Conservation (phyloP, 2,888 invertebrate genomes). For the Hypomecis punctinalis region DNA sequence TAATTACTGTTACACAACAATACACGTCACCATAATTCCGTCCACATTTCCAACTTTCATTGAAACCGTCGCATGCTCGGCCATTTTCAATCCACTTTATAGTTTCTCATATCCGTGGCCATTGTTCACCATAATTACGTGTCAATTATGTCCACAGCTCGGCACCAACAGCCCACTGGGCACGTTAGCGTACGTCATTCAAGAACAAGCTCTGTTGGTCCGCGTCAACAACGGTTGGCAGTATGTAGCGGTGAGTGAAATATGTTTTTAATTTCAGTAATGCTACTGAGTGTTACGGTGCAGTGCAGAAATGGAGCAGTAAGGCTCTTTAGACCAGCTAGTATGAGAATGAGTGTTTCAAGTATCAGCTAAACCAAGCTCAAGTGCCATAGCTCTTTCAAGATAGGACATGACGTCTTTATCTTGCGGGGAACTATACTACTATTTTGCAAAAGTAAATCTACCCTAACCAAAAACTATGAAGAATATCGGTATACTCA, state of each 20-base stretch:
- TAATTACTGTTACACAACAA: neutral
- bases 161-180: slow-evolving; percentile 87
- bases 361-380: no score
- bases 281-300: slow-evolving; percentile 4
- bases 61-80: slow-evolving; percentile 13
- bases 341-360: no score
- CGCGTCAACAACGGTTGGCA: slow-evolving; percentile 97
- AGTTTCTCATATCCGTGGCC: slow-evolving; percentile 25
- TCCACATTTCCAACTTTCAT: neutral
- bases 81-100: slow-evolving; percentile 28
- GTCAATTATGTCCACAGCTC: slow-evolving; percentile 58
- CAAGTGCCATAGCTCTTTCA: no score
- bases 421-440: no score
- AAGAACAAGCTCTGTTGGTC: slow-evolving; percentile 95
- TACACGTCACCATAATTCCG: slow-evolving; percentile 1
- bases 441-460: no score
- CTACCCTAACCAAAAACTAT: no score
- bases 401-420: no score
- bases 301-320: slow-evolving; percentile 6
- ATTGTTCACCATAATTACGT: slow-evolving; percentile 40
- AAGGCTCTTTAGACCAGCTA: neutral
- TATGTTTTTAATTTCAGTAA: slow-evolving; percentile 32
- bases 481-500: no score
- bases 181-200: slow-evolving; percentile 95
- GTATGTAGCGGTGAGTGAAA: slow-evolving; percentile 92